Evolutionary conservation across 1,140 invertebrate genomes (phyloP).

Genomic region (Formica exsecta): DNA sequence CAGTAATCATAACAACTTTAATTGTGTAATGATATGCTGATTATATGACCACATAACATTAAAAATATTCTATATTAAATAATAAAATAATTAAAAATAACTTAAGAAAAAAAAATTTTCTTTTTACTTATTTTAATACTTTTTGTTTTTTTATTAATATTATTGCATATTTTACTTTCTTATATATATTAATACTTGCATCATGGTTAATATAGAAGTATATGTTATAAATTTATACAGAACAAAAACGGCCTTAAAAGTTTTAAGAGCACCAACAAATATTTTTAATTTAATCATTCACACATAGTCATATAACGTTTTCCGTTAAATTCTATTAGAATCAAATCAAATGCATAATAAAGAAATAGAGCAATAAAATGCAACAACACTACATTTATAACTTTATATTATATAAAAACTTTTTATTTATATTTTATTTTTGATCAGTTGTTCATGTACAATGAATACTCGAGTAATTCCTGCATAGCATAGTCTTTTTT

Average conservation of each 20-base stretch:
- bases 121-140: too few species aligned
- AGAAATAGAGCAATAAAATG: not conserved
- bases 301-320: not conserved
- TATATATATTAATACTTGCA: constrained; percentile 12
- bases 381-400: not conserved
- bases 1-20: not conserved
- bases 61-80: not conserved
- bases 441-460: constrained; percentile 32
- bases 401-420: constrained; percentile 11
- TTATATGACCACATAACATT: not conserved
- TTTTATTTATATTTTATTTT: not conserved
- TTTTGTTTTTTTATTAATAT: too few species aligned
- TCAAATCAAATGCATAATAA: not conserved
- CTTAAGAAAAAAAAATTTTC: not conserved
- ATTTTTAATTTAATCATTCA: constrained; percentile 2
- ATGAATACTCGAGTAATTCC: constrained; percentile 54
- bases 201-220: not conserved
- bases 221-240: not conserved
- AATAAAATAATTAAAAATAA: not conserved
- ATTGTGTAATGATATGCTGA: not conserved
- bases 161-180: not conserved
- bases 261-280: not conserved
- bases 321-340: constrained; percentile 9
- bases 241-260: not conserved
- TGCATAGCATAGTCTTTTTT: constrained; percentile 65